Evolutionary conservation across 2,113 vertebrate species (phyloP), one percentile per base, ranked within the genome.

Genomic region (Herpailurus yagouaroundi): DNA sequence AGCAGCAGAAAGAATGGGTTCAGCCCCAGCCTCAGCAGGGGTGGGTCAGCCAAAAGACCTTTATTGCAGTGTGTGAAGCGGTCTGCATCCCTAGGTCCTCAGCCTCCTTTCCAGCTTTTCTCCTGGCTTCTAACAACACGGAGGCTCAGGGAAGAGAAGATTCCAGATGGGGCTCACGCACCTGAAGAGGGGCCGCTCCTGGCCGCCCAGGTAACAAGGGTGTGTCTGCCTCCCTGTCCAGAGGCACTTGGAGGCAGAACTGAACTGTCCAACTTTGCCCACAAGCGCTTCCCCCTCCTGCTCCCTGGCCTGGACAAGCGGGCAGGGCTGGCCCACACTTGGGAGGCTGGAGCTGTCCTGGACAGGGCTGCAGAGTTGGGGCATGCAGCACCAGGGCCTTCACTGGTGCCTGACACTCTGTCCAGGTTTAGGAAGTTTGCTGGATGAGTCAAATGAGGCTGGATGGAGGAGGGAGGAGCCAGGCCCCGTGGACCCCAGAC

Each of bases 91-190:
- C 41, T 5, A 15, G n/a, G 41, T 55, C 79, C n/a, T 45, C 4
- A 33, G n/a, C 2, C n/a, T 31, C 38, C 76, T 38, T 33, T 6
- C 10, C 57, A 57, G 45, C 57, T 31, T 74, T 66, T 12, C 27
- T 64, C 4, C 38, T 27, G 23, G 23, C 48, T 33, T 76, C 71
- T 52, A 29, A 9, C 50, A 38, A 33, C 27, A 25, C 0, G 0
- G 38, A 57, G 15, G 64, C 50, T 88, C 74, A 9, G 52, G 27
- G 36, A 81, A 41, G 74, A 57, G 33, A 85, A n/a, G 45, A 11
- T 15, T 4, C 48, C 38, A 25, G 5, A 0, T 12, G 9, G 0
- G 41, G 19, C 5, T 76, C 57, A 18, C 4, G 50, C 2, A 16
- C 19, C n/a, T 41, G 60, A 57, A 71, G 13, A 33, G 27, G 48